Evolutionary conservation across 2,888 invertebrate species (phyloP), one percentile per base, ranked within the genome.

Genomic region (Catonia carolina): DNA sequence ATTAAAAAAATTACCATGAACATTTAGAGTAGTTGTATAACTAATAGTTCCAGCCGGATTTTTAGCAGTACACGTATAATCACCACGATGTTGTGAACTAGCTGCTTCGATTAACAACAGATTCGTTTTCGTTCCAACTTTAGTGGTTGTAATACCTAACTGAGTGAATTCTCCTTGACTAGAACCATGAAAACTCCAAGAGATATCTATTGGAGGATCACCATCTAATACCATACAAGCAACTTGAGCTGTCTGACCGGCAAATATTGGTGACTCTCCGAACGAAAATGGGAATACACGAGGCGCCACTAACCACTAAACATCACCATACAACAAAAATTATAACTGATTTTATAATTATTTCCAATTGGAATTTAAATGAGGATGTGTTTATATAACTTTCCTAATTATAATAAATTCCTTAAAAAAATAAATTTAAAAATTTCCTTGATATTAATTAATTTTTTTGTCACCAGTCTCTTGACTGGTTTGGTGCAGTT

Each of bases 1-100:
- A n/a, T n/a, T n/a, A n/a, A n/a, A n/a, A n/a, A n/a, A n/a, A n/a
- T 41, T 82, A 86, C 86, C 86, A 70, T 86, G 85, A 39, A 86
- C 84, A 65, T 77, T 74, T 65, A 88, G 75, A 67, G 77, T 76
- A 47, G 84, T 76, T 6, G 83, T 80, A 68, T 79, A 80, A 68
- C 79, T 80, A 42, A 80, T 77, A 61, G 77, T 74, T 59, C 86
- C 87, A 36, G 84, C 86, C 65, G 74, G 74, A 72, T 86, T 87
- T 51, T 74, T 73, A 10, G 82, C 86, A 56, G 77, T 76, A 70
- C 88, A 88, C 64, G 84, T 84, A 67, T 86, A 89, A 53, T 81
- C 75, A 64, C 89, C 89, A 61, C 80, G 81, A 70, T 88, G 86
- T 63, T 81, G 77, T 47, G 82, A 84, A 50, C 79, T 81, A 45